Conservation (phyloP, 2,797 vertebrate species). For the Cacajao melanocephalus region DNA sequence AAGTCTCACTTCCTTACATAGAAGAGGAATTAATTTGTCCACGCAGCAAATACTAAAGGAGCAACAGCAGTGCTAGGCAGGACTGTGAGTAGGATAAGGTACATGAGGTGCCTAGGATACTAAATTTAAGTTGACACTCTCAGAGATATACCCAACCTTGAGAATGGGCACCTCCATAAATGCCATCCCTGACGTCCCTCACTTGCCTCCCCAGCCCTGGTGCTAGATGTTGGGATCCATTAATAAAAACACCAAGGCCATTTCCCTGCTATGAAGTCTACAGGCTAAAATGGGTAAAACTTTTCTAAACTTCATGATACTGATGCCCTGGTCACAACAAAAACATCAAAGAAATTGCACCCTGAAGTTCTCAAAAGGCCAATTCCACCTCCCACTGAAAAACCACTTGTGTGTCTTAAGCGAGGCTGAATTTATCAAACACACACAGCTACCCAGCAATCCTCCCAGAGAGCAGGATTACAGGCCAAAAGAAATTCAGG, state of each 20-base stretch:
- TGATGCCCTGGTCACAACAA: neutral
- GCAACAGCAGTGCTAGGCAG: accelerated
- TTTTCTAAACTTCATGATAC: neutral
- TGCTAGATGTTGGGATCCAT: neutral
- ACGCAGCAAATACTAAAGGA: neutral
- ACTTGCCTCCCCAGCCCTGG: neutral
- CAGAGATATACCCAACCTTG: neutral
- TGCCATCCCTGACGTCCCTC: accelerated
- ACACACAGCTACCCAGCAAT: conserved; percentile 20
- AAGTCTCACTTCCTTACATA: neutral
- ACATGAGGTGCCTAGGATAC: accelerated
- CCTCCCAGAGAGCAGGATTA: conserved; percentile 50
- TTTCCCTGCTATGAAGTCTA: neutral
- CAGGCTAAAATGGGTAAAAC: neutral
- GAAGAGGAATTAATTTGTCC: neutral
- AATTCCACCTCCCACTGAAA: conserved; percentile 12
- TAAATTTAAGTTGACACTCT: neutral
- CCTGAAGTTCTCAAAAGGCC: conserved; percentile 34
- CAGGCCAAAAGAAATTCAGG: neutral
- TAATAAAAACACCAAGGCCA: neutral
- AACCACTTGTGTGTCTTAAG: neutral
- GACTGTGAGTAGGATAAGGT: too few species aligned
- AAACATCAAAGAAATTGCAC: conserved; percentile 1
- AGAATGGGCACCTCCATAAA: neutral
- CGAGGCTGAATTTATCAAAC: conserved; percentile 25